phyloP scores from a whole-genome alignment of 1,140 invertebrate genomes.

The Papilio helenus region DNA sequence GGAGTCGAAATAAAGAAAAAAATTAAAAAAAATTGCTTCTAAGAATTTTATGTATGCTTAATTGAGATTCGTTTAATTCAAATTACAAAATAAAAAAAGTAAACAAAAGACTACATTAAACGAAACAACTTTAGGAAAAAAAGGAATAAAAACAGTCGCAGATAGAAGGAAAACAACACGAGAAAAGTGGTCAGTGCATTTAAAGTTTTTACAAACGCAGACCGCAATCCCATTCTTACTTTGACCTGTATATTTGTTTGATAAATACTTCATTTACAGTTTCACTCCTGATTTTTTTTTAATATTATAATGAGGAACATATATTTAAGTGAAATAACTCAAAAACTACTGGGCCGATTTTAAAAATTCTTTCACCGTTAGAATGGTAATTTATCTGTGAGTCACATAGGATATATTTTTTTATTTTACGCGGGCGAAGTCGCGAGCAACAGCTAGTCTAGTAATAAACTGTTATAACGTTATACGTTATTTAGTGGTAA shows the following conservation, averaged over 20 bases:
- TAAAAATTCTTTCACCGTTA: no score
- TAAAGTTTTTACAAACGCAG: constrained; percentile 17
- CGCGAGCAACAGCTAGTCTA: no score
- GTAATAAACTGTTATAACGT: no score
- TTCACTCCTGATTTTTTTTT: no score
- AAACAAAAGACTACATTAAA: background rate
- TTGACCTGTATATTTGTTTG: constrained; percentile 6
- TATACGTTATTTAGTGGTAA: no score
- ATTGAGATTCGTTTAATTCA: background rate
- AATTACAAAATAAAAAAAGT: background rate
- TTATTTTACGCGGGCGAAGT: no score
- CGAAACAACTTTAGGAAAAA: background rate
- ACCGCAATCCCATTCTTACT: constrained; percentile 28
- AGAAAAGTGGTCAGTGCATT: constrained; percentile 8
- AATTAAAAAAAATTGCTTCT: background rate
- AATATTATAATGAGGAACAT: no score
- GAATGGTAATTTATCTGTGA: no score
- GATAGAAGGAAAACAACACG: background rate
- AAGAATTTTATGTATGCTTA: background rate
- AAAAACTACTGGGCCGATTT: no score
- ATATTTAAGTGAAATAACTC: no score
- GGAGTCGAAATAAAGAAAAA: background rate
- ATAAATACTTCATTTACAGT: background rate
- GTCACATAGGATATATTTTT: no score
- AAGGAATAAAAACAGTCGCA: background rate